Evolutionary conservation across 2,113 vertebrate species (phyloP).

Genomic region (Panthera leo): DNA sequence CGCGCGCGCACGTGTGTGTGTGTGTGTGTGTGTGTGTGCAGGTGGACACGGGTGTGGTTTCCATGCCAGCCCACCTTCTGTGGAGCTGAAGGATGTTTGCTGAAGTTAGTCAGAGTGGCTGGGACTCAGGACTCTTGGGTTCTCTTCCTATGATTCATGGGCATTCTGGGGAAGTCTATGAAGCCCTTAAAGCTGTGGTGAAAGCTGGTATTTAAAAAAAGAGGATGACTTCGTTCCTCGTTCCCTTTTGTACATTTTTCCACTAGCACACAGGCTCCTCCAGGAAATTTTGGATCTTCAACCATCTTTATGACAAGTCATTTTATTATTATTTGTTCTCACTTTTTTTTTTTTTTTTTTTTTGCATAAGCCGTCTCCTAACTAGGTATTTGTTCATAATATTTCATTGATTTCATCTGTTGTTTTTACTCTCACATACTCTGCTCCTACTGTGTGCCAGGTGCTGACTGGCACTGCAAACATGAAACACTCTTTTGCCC

Average conservation of each 20-base stretch:
- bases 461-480: neutral
- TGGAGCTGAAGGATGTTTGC: conserved; percentile 7
- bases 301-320: conserved; percentile 53
- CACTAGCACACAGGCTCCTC: conserved; percentile 52
- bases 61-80: neutral
- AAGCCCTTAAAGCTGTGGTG: conserved; percentile 16
- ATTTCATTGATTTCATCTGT: neutral
- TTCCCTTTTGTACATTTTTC: conserved; percentile 71
- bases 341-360: neutral
- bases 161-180: conserved; percentile 22
- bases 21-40: neutral
- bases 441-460: neutral
- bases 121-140: conserved; percentile 30
- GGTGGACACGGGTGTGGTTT: conserved; percentile 23
- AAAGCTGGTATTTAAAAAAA: conserved; percentile 63
- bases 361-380: neutral
- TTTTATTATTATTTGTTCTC: conserved; percentile 52
- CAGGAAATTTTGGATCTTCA: conserved; percentile 58
- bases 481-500: neutral
- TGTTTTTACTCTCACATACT: neutral
- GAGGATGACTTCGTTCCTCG: conserved; percentile 51
- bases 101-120: conserved; percentile 58
- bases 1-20: too few relatives aligned
- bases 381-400: neutral
- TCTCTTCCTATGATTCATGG: conserved; percentile 64